phyloP scores from a whole-genome alignment of 2,888 invertebrate genomes.

The Priocnemis perturbator region DNA sequence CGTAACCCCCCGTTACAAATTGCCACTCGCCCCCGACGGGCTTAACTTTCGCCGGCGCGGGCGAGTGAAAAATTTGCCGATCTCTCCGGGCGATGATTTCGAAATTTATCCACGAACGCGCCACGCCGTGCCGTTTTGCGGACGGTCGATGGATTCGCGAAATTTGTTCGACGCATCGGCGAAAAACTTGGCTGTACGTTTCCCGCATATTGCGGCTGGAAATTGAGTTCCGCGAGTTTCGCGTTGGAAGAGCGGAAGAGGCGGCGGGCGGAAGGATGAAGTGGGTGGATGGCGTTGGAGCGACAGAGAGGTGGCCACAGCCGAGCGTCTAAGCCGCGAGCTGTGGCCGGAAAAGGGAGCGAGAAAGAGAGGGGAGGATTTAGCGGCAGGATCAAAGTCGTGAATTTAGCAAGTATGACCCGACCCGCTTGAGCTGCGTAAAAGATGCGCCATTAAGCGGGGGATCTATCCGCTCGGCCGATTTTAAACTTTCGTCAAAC shows the following conservation, averaged over 20 bases:
- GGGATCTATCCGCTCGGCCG: conserved; percentile 25
- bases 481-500: conserved; percentile 36
- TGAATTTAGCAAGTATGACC: conserved; percentile 36
- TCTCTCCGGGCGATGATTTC: conserved; percentile 21
- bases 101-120: conserved; percentile 23
- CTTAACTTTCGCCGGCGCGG: too few relatives aligned
- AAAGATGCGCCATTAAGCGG: conserved; percentile 40
- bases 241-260: conserved; percentile 11
- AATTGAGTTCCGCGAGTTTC: conserved; percentile 52
- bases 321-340: too few relatives aligned
- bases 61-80: too few relatives aligned
- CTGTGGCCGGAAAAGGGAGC: background rate
- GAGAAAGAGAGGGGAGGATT: conserved; percentile 17
- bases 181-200: conserved; percentile 35
- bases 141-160: conserved; percentile 36
- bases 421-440: conserved; percentile 21
- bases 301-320: too few relatives aligned
- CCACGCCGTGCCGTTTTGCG: conserved; percentile 1
- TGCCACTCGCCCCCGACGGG: too few relatives aligned
- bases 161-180: conserved; percentile 29
- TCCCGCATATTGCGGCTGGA: conserved; percentile 41
- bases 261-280: conserved; percentile 8
- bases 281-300: background rate
- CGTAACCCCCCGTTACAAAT: too few relatives aligned
- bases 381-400: conserved; percentile 38